Base-by-base conservation (phyloP, 2,797 vertebrate genomes). In the Sardinella longiceps region DNA sequence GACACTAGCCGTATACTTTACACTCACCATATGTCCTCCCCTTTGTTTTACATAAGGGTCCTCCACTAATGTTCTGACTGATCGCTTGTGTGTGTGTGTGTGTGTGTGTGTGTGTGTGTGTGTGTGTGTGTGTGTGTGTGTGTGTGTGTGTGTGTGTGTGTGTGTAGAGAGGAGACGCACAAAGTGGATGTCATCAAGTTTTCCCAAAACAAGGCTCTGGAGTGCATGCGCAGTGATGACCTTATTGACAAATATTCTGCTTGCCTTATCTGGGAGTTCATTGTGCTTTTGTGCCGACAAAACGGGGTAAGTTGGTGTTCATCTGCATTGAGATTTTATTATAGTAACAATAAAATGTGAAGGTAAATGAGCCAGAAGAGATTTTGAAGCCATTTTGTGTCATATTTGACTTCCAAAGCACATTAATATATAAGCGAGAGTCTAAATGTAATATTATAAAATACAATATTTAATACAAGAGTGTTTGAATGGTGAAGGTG, bases 121-220 rank as follows among this genome's bases (percentile, higher is more conserved):
- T 43, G 37, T 39, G 2, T 23, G 1, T 43, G 37, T 39, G 2
- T 23, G 1, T 43, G 37, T 39, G 2, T 23, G 1, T 43, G 37
- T 39, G 2, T 23, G 1, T 43, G 37, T 39, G 2, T 23, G 1
- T 43, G 37, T 39, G 2, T 77, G 9, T 82, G 37, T 45, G 18
- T 56, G 45, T 66, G 25, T 50, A 99, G 98, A 87, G 97, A 97
- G 86, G 98, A 99, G 84, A 99, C 98, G n/a, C 98, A 99, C 87
- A 99, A 99, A 92, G 98, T 99, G 88, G 98, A 99, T 5, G 98
- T 99, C 63, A 99, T 99, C 85, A 99, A 98, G 90, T 99, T 99
- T 93, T 96, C 98, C 86, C 97, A 99, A 90, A 98, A 96, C 91
- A 98, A 98, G 94, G 95, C 96, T 15, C 87, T 96, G 37, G 95